Conservation (phyloP, 1,140 invertebrate species). For the Cyclargus thomasi region DNA sequence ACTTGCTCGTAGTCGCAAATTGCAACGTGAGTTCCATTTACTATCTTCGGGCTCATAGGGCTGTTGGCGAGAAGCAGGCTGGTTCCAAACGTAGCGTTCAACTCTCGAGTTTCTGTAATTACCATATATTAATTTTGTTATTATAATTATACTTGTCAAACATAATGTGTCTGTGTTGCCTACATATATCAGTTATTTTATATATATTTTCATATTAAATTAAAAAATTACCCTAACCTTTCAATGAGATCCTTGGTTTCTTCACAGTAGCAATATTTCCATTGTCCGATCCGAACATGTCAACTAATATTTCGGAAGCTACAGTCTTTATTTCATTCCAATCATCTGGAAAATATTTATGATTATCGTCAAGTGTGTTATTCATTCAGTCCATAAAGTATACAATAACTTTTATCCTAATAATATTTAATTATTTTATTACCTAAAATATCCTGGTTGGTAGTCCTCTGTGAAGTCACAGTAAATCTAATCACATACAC, state of each 20-base stretch:
- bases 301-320: constrained; percentile 82
- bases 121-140: background rate
- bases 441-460: constrained; percentile 87
- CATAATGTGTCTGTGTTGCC: too few species aligned
- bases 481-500: constrained; percentile 95
- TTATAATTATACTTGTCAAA: too few species aligned
- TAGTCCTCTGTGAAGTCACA: constrained; percentile 93
- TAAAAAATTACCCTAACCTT: constrained; percentile 76
- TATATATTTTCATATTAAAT: too few species aligned
- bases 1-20: constrained; percentile 93
- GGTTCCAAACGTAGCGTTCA: constrained; percentile 92
- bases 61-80: constrained; percentile 94
- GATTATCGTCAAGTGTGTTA: too few species aligned
- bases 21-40: constrained; percentile 96
- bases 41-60: constrained; percentile 97
- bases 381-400: too few species aligned
- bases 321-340: constrained; percentile 92
- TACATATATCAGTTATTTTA: too few species aligned
- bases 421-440: constrained; percentile 8
- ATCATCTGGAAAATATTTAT: constrained; percentile 76
- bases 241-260: constrained; percentile 82
- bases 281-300: constrained; percentile 73
- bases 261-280: constrained; percentile 74
- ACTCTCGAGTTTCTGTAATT: constrained; percentile 83
- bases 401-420: too few species aligned